Percentiles rank a stretch among this genome's conserved stretches.
Evolutionary conservation across 1,140 invertebrate species (phyloP).

Genomic region (Drosophila novamexicana): DNA sequence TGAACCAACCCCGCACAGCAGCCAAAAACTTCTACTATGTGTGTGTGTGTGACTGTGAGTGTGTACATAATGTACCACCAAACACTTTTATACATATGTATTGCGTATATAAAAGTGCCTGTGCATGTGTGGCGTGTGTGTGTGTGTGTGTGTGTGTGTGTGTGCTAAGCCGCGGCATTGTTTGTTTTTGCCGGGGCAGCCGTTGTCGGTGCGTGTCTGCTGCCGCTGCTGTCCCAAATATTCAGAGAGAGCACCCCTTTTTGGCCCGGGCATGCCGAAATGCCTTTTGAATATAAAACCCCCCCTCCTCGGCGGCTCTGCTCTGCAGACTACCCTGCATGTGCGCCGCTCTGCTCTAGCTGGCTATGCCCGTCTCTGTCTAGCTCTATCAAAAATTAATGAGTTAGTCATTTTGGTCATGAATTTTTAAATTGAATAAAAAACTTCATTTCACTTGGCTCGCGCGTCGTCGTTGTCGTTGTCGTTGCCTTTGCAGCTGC

Average conservation of each 20-base stretch:
- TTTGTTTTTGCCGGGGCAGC: constrained; percentile 59
- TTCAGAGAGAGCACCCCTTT: constrained; percentile 48
- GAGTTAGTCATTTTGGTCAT: constrained; percentile 81
- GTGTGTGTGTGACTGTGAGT: constrained; percentile 22
- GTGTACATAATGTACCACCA: constrained; percentile 28
- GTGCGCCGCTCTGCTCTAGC: not conserved
- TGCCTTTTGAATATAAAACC: constrained; percentile 38
- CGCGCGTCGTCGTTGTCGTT: constrained; percentile 8
- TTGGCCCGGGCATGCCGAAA: constrained; percentile 4
- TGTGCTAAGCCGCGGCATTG: constrained; percentile 75
- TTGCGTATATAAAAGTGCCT: constrained; percentile 9
- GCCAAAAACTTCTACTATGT: constrained; percentile 13
- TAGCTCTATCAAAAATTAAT: constrained; percentile 77
- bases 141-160: constrained; percentile 44
- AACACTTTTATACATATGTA: constrained; percentile 22
- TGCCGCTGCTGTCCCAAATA: constrained; percentile 36
- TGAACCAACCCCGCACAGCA: constrained; percentile 56
- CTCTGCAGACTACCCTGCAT: not conserved
- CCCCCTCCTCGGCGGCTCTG: not conserved
- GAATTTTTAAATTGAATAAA: constrained; percentile 83
- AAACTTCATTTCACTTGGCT: constrained; percentile 57
- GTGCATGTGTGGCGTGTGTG: not conserved
- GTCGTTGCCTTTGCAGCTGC: constrained; percentile 62
- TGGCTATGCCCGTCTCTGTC: constrained; percentile 20
- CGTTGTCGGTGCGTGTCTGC: constrained; percentile 43